Conservation (phyloP, 2,888 invertebrate species). For the Ametastegia equiseti region DNA sequence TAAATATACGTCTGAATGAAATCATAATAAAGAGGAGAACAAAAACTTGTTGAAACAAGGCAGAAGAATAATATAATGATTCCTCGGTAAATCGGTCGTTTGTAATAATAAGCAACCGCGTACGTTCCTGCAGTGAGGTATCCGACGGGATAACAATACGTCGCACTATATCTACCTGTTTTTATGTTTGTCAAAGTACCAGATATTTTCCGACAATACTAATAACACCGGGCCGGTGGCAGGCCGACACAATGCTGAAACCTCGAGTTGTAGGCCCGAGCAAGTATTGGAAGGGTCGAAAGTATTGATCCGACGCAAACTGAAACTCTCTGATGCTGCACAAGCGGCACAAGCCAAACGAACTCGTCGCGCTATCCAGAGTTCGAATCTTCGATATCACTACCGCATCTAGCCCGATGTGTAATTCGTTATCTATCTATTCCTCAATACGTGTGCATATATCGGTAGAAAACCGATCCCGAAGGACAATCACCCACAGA, state of each 20-base stretch:
- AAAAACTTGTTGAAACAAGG: conserved; percentile 5
- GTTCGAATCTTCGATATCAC: not conserved
- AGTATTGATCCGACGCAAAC: conserved; percentile 36
- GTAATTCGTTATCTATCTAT: no score
- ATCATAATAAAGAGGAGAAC: not conserved
- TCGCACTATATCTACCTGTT: conserved; percentile 1
- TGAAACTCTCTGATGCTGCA: not conserved
- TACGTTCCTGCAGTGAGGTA: not conserved
- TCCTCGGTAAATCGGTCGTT: not conserved
- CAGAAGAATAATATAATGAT: not conserved
- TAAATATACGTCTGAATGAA: not conserved
- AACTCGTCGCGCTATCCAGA: not conserved
- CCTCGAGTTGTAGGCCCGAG: conserved; percentile 30
- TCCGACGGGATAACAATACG: not conserved
- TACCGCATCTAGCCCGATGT: not conserved
- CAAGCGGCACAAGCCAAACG: not conserved
- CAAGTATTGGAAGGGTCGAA: conserved; percentile 24
- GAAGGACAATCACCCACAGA: no score
- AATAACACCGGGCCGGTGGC: conserved; percentile 34
- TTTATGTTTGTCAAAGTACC: not conserved
- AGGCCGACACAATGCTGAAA: conserved; percentile 24
- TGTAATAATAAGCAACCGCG: not conserved
- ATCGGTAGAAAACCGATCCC: no score
- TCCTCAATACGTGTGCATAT: no score
- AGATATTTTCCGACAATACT: not conserved